phyloP scores from a whole-genome alignment of 2,113 vertebrate genomes.

The Elanus axillaris region DNA sequence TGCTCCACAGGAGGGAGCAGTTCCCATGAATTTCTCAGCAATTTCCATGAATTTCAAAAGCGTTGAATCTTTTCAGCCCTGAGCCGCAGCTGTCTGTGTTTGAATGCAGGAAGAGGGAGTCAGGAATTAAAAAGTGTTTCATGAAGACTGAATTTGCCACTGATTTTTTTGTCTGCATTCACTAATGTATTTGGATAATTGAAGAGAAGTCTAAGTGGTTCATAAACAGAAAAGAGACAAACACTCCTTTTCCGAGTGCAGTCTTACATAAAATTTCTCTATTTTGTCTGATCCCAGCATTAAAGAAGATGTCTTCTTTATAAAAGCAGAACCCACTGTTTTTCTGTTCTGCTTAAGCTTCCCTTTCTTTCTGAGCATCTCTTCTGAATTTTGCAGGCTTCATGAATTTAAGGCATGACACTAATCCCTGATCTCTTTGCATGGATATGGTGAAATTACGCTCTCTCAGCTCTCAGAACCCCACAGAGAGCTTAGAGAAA shows the following conservation, averaged over 20 bases:
- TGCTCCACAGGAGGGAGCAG: constrained; percentile 61
- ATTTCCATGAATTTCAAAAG: constrained; percentile 19
- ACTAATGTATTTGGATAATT: constrained; percentile 5
- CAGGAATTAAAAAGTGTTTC: background rate
- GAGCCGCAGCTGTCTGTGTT: background rate
- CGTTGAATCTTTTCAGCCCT: background rate
- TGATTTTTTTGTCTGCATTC: background rate
- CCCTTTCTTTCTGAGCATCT: background rate
- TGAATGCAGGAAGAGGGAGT: background rate
- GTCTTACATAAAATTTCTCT: background rate
- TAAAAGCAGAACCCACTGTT: background rate
- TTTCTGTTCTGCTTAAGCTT: background rate
- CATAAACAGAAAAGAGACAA: background rate
- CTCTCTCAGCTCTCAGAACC: background rate
- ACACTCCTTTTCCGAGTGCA: background rate
- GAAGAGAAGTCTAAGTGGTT: background rate
- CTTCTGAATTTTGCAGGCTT: background rate
- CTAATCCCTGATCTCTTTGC: background rate
- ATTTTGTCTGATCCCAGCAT: background rate
- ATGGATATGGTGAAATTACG: background rate
- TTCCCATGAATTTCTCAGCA: background rate
- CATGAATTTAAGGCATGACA: background rate
- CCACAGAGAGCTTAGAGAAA: background rate
- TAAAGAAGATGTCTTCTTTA: background rate
- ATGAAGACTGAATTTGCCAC: background rate